phyloP scores from a whole-genome alignment of 2,113 vertebrate genomes.

The Sinocyclocheilus anophthalmus region DNA sequence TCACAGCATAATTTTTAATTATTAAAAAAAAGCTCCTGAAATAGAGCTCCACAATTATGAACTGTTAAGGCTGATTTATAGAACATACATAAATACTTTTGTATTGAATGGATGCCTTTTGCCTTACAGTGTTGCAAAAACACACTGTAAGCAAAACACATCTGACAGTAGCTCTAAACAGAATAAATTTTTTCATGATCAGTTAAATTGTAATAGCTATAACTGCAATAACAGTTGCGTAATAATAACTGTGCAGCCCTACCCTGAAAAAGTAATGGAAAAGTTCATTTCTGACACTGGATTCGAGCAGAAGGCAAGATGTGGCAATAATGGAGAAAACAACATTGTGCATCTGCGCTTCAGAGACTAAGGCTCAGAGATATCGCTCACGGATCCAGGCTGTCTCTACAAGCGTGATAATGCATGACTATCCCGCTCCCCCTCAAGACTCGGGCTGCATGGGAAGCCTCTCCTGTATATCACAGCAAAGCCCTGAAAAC shows the following conservation, averaged over 20 bases:
- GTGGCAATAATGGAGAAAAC: slow-evolving; percentile 20
- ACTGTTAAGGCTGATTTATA: background rate
- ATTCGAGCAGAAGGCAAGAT: slow-evolving; percentile 6
- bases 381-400: slow-evolving; percentile 2
- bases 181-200: background rate
- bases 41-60: background rate
- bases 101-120: background rate
- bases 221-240: background rate
- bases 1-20: background rate
- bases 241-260: background rate
- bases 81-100: background rate
- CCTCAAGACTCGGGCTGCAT: background rate
- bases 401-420: slow-evolving; percentile 40
- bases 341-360: background rate
- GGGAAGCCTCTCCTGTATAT: slow-evolving; percentile 22
- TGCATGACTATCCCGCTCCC: background rate
- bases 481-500: slow-evolving; percentile 13
- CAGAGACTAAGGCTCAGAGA: slow-evolving; percentile 13
- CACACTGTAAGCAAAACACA: too few relatives aligned
- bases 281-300: background rate
- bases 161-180: background rate
- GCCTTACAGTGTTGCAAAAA: background rate
- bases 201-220: background rate
- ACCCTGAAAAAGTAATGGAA: background rate
- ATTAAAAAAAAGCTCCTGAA: background rate